Percentiles rank a stretch among this genome's conserved stretches.
Evolutionary conservation across 2,888 invertebrate genomes (phyloP).

Genomic region (Zygaena filipendulae): DNA sequence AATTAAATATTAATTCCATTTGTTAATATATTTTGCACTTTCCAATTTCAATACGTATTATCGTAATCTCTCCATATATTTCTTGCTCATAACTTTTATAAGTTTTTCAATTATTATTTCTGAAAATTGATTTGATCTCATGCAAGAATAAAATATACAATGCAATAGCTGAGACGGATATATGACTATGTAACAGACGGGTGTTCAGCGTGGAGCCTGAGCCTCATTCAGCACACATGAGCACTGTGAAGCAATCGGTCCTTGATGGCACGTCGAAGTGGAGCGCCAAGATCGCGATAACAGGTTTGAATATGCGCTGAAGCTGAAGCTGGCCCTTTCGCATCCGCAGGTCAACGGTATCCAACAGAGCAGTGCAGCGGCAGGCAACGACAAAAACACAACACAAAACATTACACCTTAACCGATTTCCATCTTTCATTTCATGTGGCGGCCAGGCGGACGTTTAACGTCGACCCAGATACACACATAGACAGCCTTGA

Average conservation of each 20-base stretch:
- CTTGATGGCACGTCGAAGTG: conserved; percentile 99
- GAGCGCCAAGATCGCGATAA: conserved; percentile 99
- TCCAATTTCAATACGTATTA: too few relatives aligned
- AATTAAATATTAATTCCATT: too few relatives aligned
- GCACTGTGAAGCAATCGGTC: conserved; percentile 97
- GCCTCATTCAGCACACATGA: conserved; percentile 95
- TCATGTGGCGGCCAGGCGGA: conserved; percentile 81
- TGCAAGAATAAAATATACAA: too few relatives aligned
- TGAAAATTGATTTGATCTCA: too few relatives aligned
- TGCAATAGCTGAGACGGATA: too few relatives aligned
- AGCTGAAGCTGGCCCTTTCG: conserved; percentile 19
- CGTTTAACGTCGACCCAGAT: conserved; percentile 97
- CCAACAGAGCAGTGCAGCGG: not conserved
- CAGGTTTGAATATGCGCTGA: conserved; percentile 84
- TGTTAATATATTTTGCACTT: too few relatives aligned
- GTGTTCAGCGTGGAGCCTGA: conserved; percentile 96
- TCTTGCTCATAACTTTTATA: too few relatives aligned
- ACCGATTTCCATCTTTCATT: conserved; percentile 57
- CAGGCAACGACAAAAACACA: conserved; percentile 27
- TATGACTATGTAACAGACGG: conserved; percentile 82
- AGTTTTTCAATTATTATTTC: too few relatives aligned
- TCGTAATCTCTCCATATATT: too few relatives aligned
- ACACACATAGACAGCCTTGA: conserved; percentile 98
- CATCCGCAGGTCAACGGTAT: too few relatives aligned
- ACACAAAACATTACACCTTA: conserved; percentile 49